Evolutionary conservation across 2,113 vertebrate species (phyloP), one percentile per base, ranked within the genome.

Genomic region (Coryphaenoides rupestris): DNA sequence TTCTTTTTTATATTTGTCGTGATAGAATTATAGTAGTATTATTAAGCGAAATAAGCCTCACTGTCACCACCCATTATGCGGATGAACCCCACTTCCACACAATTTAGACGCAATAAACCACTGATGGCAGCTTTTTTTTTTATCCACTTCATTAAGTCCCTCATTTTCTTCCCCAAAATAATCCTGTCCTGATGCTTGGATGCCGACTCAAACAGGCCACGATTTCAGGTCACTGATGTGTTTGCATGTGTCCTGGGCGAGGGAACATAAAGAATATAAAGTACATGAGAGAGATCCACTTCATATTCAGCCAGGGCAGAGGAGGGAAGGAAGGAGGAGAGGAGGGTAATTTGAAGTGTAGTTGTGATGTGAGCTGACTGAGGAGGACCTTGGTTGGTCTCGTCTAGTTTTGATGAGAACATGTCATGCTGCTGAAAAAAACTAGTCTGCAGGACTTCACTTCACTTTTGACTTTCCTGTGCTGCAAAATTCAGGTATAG

Each of bases 91-190:
- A 92, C 91, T 92, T 92, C 88, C 90, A 86, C 88, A 91, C 91
- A 93, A 93, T 94, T 95, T 93, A 92, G 88, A 91, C 84, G 88
- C 90, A 93, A 91, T 93, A 92, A 93, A 95, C 93, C 87, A 86
- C 84, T 93, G n/a, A n/a, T n/a, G 93, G 94, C 91, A 94, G 90
- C 88, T 87, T 94, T 94, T 92, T 92, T 87, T 94, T 94, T 92
- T 92, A 93, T 92, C 89, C 92, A 93, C 91, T 95, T 94, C 89
- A 93, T 95, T 94, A 95, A 89, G 90, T 91, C 91, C 90, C 92
- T 94, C 92, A 93, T 95, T 95, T 93, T 95, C 93, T 88, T 91
- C n/a, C n/a, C n/a, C n/a, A n/a, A n/a, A n/a, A n/a, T 94, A 94
- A 93, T 92, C 89, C 92, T 90, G 91, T 89, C 76, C 74, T 75